Percentiles rank a stretch among this genome's conserved stretches.
Evolutionary conservation across 1,140 invertebrate genomes (phyloP).

Genomic region (Meloidogyne exigua): DNA sequence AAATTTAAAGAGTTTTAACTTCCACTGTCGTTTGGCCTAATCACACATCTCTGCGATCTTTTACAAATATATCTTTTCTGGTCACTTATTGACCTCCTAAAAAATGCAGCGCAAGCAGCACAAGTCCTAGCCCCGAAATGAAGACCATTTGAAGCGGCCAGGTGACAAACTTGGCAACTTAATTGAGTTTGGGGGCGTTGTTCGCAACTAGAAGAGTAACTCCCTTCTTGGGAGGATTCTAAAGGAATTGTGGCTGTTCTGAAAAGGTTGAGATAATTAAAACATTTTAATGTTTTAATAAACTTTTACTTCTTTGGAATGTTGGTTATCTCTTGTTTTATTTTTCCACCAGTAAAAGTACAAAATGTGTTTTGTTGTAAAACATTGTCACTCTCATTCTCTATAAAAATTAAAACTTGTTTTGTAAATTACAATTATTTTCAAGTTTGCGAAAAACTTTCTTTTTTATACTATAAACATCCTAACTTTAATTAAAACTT

Average conservation of each 20-base stretch:
- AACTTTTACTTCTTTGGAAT: conserved; percentile 23
- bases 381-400: not conserved
- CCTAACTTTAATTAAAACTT: no score
- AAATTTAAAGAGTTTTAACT: not conserved
- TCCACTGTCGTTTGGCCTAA: conserved; percentile 29
- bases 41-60: conserved; percentile 39
- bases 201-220: conserved; percentile 8
- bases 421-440: no score
- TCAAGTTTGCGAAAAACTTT: no score
- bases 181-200: conserved; percentile 26
- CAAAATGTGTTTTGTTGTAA: not conserved
- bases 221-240: not conserved
- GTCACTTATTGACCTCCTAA: conserved; percentile 46
- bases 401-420: no score
- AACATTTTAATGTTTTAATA: not conserved
- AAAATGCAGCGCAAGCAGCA: conserved; percentile 44
- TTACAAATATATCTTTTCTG: conserved; percentile 43
- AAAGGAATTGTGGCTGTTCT: conserved; percentile 21
- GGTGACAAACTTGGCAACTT: conserved; percentile 37
- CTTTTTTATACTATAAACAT: no score
- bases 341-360: not conserved
- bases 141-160: conserved; percentile 42
- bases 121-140: conserved; percentile 43
- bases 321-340: not conserved
- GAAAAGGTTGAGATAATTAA: not conserved